A percentile compares a stretch with the other conserved stretches of the same genome.
Evolutionary conservation across 2,888 invertebrate species (phyloP).

Genomic region (Latrodectus hesperus): DNA sequence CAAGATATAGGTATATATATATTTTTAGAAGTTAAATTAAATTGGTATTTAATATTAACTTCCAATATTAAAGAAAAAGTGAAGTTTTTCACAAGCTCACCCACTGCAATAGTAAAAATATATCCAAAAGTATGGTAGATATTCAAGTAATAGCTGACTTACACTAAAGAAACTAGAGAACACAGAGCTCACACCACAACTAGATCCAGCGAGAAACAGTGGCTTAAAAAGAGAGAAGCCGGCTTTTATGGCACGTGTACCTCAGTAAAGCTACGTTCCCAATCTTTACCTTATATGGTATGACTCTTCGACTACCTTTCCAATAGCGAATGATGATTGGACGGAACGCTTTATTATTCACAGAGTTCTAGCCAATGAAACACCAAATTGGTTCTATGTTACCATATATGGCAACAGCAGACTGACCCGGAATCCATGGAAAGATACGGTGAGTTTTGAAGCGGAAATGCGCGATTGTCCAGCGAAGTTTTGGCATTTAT

Average conservation of each 20-base stretch:
- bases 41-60: background rate
- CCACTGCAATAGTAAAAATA: slow-evolving; percentile 31
- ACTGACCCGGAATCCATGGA: slow-evolving; percentile 58
- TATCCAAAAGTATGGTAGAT: slow-evolving; percentile 40
- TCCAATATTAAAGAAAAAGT: slow-evolving; percentile 2
- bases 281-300: slow-evolving; percentile 70
- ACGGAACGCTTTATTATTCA: slow-evolving; percentile 45
- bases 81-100: slow-evolving; percentile 47
- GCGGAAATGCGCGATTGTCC: slow-evolving; percentile 49
- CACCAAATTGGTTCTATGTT: slow-evolving; percentile 30
- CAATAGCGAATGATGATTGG: slow-evolving; percentile 55
- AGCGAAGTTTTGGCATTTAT: slow-evolving; percentile 33
- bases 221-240: slow-evolving; percentile 45
- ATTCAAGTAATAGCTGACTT: slow-evolving; percentile 32
- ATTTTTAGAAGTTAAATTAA: background rate
- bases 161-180: slow-evolving; percentile 58
- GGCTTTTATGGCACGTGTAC: slow-evolving; percentile 69
- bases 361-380: slow-evolving; percentile 49
- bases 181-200: slow-evolving; percentile 33
- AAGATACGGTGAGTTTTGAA: slow-evolving; percentile 41
- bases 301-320: slow-evolving; percentile 58
- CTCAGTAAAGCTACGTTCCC: slow-evolving; percentile 44
- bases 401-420: slow-evolving; percentile 66
- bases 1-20: background rate
- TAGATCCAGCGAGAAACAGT: slow-evolving; percentile 26